These are phyloP conservation scores for Scarus forsteni DNA, from an alignment of 2,797 vertebrate species.

Conservation along the genomic window DNA sequence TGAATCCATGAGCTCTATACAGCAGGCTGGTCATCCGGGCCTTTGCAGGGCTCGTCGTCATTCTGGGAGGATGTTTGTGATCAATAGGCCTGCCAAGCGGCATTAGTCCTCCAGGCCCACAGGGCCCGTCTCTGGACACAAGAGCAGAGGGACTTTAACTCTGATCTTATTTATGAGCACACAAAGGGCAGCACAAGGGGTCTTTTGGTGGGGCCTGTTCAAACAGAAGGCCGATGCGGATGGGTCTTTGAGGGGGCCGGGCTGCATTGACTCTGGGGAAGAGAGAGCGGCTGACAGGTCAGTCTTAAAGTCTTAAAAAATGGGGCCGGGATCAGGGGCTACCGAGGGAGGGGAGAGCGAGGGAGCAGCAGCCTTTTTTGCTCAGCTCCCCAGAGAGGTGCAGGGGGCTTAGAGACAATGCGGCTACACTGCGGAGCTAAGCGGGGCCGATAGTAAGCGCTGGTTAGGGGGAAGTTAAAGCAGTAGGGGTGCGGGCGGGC, in stretches of 20 bases:
- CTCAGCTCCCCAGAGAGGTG: slow-evolving; percentile 72
- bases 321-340: slow-evolving; percentile 74
- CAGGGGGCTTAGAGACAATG: slow-evolving; percentile 72
- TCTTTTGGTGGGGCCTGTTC: slow-evolving; percentile 82
- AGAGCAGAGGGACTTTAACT: slow-evolving; percentile 82
- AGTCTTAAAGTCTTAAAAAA: slow-evolving; percentile 80
- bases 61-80: slow-evolving; percentile 66
- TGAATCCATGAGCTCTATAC: slow-evolving; percentile 12
- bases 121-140: slow-evolving; percentile 78
- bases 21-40: slow-evolving; percentile 12
- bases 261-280: slow-evolving; percentile 81
- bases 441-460: slow-evolving; percentile 45
- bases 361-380: slow-evolving; percentile 60
- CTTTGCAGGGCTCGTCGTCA: slow-evolving; percentile 37
- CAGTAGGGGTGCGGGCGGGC: slow-evolving; percentile 28
- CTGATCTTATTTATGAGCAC: slow-evolving; percentile 86
- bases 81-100: slow-evolving; percentile 84
- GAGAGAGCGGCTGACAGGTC: slow-evolving; percentile 83
- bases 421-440: slow-evolving; percentile 58
- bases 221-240: slow-evolving; percentile 82
- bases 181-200: slow-evolving; percentile 83
- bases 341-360: slow-evolving; percentile 53
- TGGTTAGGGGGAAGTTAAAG: slow-evolving; percentile 44
- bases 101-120: slow-evolving; percentile 77
- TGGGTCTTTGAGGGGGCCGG: slow-evolving; percentile 79